Evolutionary conservation across 2,888 invertebrate genomes (phyloP).

Genomic region (Plutella xylostella): DNA sequence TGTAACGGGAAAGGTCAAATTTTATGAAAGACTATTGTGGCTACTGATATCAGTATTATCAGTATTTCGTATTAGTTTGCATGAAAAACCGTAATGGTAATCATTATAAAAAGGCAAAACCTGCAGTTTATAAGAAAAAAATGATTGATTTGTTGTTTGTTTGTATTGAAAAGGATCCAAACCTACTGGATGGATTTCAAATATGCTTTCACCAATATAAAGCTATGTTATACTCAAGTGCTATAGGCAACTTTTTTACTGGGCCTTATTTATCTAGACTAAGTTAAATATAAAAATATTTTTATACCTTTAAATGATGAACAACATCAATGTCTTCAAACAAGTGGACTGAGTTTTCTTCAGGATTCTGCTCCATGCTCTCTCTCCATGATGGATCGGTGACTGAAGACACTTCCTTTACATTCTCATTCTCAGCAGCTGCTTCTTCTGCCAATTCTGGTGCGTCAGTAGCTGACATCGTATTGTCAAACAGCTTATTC

Average conservation of each 20-base stretch:
- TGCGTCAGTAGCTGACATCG: conserved; percentile 40
- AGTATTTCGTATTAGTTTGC: no score
- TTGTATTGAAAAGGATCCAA: no score
- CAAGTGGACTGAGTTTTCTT: conserved; percentile 47
- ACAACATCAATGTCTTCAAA: conserved; percentile 59
- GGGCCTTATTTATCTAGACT: neutral
- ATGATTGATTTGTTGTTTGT: no score
- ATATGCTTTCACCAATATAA: no score
- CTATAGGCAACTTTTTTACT: no score
- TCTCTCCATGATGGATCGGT: conserved; percentile 22
- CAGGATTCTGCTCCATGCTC: conserved; percentile 25
- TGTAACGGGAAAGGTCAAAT: conserved; percentile 16
- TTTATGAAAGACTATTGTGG: neutral
- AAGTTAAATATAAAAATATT: no score
- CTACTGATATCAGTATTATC: no score
- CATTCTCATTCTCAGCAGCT: neutral
- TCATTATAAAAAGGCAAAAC: no score
- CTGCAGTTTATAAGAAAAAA: no score
- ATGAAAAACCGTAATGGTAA: no score
- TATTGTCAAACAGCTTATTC: conserved; percentile 34
- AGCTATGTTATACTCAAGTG: no score
- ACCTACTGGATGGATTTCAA: no score
- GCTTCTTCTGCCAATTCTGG: conserved; percentile 34
- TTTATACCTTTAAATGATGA: conserved; percentile 57
- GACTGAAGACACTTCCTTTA: conserved; percentile 21